Base-by-base conservation (phyloP, 1,140 invertebrate species). In the Meloidogyne hapla region DNA sequence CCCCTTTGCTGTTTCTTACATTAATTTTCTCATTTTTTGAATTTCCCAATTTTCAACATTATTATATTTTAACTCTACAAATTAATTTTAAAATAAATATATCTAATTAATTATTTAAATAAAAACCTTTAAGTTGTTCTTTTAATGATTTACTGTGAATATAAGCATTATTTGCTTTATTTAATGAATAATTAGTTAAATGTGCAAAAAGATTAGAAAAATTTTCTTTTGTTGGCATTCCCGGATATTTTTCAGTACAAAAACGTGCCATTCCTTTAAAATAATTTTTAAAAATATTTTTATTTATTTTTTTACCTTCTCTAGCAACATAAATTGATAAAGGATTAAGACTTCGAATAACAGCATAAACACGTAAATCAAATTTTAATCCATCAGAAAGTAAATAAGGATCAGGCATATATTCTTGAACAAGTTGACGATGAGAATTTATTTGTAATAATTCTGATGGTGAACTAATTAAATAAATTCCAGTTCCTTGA, bases 131-230 rank as follows among this genome's bases (percentile, higher is more conserved):
- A 77, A 78, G 40, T 75, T 88, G 86, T 48, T 87, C 86, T 69
- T 88, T 83, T 12, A 88, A 81, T 18, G 84, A 83, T 15, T 88
- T 87, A 15, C 88, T 89, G 42, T 89, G 88, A 62, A 89, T 85
- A 78, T 89, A 90, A 18, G 83, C 83, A n/a, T 79, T 79, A 80
- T 87, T 89, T 48, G 83, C 79, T 78, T 90, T 90, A 76, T 90
- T 90, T 48, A 90, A 80, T 0, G 89, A 90, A 80, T 90, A 90
- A 80, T 90, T 90, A 21, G 89, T 90, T 72, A 90, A 82, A 84
- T 90, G 89, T 83, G 89, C 88, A 77, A 85, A 90, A 4, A 87
- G 80, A 75, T 89, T 88, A 69, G 86, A 81, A 28, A 89, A 79
- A 74, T 90, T 90, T 21, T 72, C 69, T 18, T 80, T 66, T 18